Percentiles rank a stretch among this genome's conserved stretches.
phyloP scores from a whole-genome alignment of 2,888 invertebrate genomes.

The Drosophila villosipedis region DNA sequence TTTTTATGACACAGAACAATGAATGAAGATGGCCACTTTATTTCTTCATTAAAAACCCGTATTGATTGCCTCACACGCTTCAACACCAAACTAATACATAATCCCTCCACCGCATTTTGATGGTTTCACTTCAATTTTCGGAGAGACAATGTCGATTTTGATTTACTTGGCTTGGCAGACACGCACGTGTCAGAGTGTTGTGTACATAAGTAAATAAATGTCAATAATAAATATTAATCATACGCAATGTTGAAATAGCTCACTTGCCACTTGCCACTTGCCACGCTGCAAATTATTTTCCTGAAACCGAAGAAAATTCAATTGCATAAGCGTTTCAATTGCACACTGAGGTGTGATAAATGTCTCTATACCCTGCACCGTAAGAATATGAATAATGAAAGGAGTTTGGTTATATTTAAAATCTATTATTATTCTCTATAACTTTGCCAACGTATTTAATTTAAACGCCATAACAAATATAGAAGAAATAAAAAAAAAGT shows the following conservation, averaged over 20 bases:
- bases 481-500: not conserved
- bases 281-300: not conserved
- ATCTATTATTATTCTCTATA: not conserved
- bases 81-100: not conserved
- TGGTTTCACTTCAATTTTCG: slow-evolving; percentile 31
- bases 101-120: slow-evolving; percentile 1
- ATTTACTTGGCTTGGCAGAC: slow-evolving; percentile 35
- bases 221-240: slow-evolving; percentile 29
- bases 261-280: not conserved
- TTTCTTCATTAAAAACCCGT: slow-evolving; percentile 79
- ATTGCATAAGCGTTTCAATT: not conserved
- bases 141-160: slow-evolving; percentile 4
- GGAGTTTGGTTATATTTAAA: not conserved
- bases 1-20: slow-evolving; percentile 69
- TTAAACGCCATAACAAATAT: too few species aligned
- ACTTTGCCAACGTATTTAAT: not conserved
- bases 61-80: slow-evolving; percentile 60
- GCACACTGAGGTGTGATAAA: not conserved
- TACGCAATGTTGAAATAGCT: slow-evolving; percentile 1
- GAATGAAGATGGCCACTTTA: slow-evolving; percentile 73
- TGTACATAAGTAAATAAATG: slow-evolving; percentile 10
- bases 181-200: not conserved
- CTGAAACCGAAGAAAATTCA: not conserved
- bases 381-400: not conserved
- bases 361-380: not conserved